Percentiles rank a stretch among this genome's conserved stretches.
Conservation (phyloP, 2,113 vertebrate species). For the Pollachius pollachius region DNA sequence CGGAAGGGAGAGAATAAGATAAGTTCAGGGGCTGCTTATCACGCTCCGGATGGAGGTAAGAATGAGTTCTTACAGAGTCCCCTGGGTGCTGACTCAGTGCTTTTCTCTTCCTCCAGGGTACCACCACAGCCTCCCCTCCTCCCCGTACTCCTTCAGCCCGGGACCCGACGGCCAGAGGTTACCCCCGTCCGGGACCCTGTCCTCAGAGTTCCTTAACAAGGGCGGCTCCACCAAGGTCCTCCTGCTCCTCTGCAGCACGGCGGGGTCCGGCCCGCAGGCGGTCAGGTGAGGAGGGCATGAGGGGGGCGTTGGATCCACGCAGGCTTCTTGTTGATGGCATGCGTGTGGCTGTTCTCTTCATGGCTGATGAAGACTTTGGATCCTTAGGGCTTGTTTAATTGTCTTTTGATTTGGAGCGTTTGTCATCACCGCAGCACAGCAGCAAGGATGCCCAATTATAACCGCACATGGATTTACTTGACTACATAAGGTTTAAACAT, state of each 20-base stretch:
- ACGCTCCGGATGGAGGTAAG: no score
- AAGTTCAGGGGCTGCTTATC: no score
- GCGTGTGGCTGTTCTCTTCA: background rate
- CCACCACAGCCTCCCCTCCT: constrained; percentile 78
- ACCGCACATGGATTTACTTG: background rate
- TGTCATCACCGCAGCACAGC: background rate
- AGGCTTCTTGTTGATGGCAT: no score
- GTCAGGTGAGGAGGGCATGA: constrained; percentile 72
- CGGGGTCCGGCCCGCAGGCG: constrained; percentile 74
- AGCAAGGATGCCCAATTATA: background rate
- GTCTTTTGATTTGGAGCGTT: background rate
- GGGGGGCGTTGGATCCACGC: no score
- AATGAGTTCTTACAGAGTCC: no score
- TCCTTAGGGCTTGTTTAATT: background rate
- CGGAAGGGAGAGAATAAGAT: no score
- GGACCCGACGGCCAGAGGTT: constrained; percentile 61
- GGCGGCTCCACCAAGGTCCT: constrained; percentile 67
- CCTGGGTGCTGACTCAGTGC: no score
- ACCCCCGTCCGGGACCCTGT: constrained; percentile 61
- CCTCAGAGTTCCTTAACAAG: constrained; percentile 78
- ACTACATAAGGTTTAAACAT: background rate
- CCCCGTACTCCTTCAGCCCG: constrained; percentile 61
- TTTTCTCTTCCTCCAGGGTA: constrained; percentile 64
- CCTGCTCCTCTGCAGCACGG: constrained; percentile 85
- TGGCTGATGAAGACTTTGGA: background rate